These are phyloP conservation scores for Nasonovia ribisnigri DNA, from an alignment of 2,888 invertebrate genomes.

Conservation along the genomic window DNA sequence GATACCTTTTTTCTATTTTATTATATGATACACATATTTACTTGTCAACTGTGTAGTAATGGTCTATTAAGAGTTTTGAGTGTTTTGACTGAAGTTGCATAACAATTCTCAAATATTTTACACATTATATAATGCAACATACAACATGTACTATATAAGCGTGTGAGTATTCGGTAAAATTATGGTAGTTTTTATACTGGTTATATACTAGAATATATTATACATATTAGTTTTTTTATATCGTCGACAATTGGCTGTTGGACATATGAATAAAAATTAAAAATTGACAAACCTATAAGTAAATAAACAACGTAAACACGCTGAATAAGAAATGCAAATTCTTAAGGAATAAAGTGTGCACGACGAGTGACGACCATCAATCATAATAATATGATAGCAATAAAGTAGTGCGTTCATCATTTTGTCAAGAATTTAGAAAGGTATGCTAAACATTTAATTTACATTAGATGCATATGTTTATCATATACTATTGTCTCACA, in stretches of 20 bases:
- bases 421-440: background rate
- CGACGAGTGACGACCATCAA: background rate
- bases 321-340: background rate
- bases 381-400: background rate
- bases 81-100: slow-evolving; percentile 8
- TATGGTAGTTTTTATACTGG: background rate
- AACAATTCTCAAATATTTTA: slow-evolving; percentile 9
- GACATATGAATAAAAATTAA: background rate
- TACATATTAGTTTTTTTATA: background rate
- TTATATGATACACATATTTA: slow-evolving; percentile 27
- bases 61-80: slow-evolving; percentile 8
- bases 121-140: slow-evolving; percentile 25
- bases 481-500: background rate
- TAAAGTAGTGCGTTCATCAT: background rate
- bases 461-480: background rate
- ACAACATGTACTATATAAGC: background rate
- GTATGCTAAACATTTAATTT: background rate
- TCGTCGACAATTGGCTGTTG: background rate
- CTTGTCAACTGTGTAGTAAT: slow-evolving; percentile 45
- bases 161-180: background rate
- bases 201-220: background rate
- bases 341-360: background rate
- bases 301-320: background rate
- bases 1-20: background rate
- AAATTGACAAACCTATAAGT: background rate